Base-by-base conservation (phyloP, 2,888 invertebrate species). In the Epistrophe grossulariae region DNA sequence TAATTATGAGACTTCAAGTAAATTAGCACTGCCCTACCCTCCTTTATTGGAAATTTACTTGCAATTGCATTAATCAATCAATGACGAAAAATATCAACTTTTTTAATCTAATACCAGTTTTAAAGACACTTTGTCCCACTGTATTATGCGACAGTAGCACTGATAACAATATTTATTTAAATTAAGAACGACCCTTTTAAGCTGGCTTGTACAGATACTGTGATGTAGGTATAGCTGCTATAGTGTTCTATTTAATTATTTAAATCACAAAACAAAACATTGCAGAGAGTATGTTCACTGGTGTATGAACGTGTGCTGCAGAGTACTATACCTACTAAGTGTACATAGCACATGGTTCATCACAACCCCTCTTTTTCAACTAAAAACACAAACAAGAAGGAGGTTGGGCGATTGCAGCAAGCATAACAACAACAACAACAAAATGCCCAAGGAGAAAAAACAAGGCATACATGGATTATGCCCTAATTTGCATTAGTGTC, bases 171-270 rank as follows among this genome's bases (percentile, higher is more conserved):
- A 52, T 68, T 48, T 48, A 43, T 62, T 62, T 31, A 50, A 68
- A 35, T 35, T 4, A 68, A 68, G 70, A 68, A 77, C 66, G 55
- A 77, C 81, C 84, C 77, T 78, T 72, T 59, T n/a, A 43, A 76
- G 48, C 28, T 60, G 40, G 64, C 50, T 43, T 13, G 24, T 55
- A 15, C 4, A 31, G 3, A 31, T 31, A 31, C 17, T 59, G 50
- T 19, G 19, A 13, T 48, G 55, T 52, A 31, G 4, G 6, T 72
- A 72, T n/a, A 8, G 15, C 31, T 31, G 28, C 31, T 45, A n/a
- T 52, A 13, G 83, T 62, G 80, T 72, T 77, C 80, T 50, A 84
- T 81, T 81, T 81, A 81, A 78, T 81, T 81, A 81, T 85, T 77
- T 81, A 85, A 77, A 81, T 73, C 77, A 85, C 81, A 85, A 70